Conservation (phyloP, 2,113 vertebrate species). For the Gobiocypris rarus region DNA sequence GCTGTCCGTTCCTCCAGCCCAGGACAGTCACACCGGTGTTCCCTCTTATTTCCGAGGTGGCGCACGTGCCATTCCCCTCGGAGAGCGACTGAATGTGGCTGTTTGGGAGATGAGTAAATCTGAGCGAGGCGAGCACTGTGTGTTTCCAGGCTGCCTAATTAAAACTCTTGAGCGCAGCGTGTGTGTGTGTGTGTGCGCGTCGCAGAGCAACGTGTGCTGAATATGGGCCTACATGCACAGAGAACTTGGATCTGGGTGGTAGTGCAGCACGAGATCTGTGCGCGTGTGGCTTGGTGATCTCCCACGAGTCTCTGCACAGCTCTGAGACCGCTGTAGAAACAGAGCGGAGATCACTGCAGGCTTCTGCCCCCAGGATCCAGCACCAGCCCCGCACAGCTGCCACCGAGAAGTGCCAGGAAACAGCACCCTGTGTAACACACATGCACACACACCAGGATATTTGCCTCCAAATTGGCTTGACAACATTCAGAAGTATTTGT, state of each 20-base stretch:
- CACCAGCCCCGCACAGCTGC: constrained; percentile 72
- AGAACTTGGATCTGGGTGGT: constrained; percentile 4
- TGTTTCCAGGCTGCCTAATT: constrained; percentile 53
- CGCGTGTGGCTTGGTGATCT: constrained; percentile 42
- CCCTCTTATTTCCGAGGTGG: not conserved
- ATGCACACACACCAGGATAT: constrained; percentile 49
- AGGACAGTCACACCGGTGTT: not conserved
- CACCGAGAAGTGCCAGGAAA: constrained; percentile 72
- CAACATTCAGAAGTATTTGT: constrained; percentile 30
- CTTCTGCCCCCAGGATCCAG: constrained; percentile 76
- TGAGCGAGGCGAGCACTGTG: constrained; percentile 24
- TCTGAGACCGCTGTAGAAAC: constrained; percentile 67
- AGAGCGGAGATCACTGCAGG: constrained; percentile 76
- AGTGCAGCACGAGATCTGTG: constrained; percentile 4
- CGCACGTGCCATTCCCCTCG: not conserved
- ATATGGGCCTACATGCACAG: not conserved
- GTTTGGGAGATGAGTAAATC: constrained; percentile 16
- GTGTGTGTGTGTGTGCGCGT: constrained; percentile 39
- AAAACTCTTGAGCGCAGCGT: constrained; percentile 54
- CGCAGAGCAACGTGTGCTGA: not conserved
- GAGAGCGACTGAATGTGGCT: constrained; percentile 12
- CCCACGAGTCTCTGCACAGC: constrained; percentile 48
- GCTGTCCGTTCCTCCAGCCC: constrained; percentile 4
- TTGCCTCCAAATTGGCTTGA: constrained; percentile 33
- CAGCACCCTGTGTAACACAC: constrained; percentile 54